phyloP scores from a whole-genome alignment of 2,113 vertebrate species.

The Chaetorhynchus papuensis region DNA sequence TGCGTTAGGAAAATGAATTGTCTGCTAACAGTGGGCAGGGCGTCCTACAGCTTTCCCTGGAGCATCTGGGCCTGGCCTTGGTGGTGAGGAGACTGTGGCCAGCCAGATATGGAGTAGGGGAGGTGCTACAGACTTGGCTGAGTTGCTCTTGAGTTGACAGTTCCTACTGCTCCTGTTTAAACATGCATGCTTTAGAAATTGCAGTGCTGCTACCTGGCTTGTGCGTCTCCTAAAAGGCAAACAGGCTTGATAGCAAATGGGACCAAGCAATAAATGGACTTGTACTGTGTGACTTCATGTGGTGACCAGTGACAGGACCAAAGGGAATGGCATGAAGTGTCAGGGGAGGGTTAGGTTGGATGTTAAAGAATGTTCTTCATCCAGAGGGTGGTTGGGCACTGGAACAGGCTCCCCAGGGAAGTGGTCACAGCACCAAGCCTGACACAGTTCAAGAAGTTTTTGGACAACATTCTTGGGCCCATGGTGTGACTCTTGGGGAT shows the following conservation, averaged over 20 bases:
- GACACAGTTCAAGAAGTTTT: neutral
- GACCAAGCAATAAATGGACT: neutral
- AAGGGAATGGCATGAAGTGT: neutral
- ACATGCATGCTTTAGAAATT: neutral
- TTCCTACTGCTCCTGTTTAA: neutral
- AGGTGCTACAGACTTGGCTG: neutral
- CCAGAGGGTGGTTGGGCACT: neutral
- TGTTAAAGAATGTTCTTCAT: neutral
- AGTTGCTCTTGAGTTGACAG: neutral
- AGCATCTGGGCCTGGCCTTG: neutral
- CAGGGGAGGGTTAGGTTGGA: neutral
- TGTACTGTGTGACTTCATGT: neutral
- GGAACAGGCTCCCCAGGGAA: neutral
- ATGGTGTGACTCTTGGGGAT: neutral
- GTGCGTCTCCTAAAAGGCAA: neutral
- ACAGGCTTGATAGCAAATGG: neutral
- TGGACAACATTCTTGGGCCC: rapidly evolving
- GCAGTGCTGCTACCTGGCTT: neutral
- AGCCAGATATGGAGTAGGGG: neutral
- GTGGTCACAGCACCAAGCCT: neutral
- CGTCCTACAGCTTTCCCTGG: neutral
- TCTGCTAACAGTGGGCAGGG: neutral
- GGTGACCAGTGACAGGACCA: neutral
- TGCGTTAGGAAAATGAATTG: neutral
- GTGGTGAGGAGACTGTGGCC: neutral